phyloP scores from a whole-genome alignment of 2,113 vertebrate species.

The Zosterops borbonicus region DNA sequence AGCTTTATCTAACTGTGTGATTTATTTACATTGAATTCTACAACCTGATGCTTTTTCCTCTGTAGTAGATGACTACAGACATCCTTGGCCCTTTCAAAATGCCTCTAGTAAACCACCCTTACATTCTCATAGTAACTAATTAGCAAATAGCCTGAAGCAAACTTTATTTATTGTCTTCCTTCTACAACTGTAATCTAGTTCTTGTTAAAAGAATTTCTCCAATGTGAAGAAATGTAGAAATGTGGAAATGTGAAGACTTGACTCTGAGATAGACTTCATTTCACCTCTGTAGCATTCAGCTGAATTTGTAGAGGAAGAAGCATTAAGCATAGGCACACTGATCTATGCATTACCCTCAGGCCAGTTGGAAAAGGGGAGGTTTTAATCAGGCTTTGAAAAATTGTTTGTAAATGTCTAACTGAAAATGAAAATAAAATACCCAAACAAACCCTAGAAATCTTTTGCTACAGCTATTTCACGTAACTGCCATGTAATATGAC shows the following conservation, averaged over 20 bases:
- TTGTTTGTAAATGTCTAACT: slow-evolving; percentile 21
- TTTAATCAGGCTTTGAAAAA: slow-evolving; percentile 47
- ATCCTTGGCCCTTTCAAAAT: not conserved
- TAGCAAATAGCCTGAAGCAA: not conserved
- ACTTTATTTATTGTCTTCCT: not conserved
- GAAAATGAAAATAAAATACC: not conserved
- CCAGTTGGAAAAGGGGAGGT: not conserved
- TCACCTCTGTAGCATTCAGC: not conserved
- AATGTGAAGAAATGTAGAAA: not conserved
- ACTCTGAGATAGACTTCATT: not conserved
- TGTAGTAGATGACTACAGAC: not conserved
- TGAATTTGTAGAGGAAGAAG: slow-evolving; percentile 9
- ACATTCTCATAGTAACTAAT: slow-evolving; percentile 1
- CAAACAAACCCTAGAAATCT: not conserved
- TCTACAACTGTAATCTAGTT: not conserved
- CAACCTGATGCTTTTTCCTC: not conserved
- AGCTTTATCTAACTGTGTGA: not conserved
- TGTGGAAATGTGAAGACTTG: not conserved
- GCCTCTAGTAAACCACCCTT: not conserved
- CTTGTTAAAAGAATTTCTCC: not conserved
- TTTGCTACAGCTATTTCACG: slow-evolving; percentile 27
- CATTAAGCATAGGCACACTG: not conserved
- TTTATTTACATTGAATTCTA: not conserved
- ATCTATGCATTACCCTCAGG: slow-evolving; percentile 6
- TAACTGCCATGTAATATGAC: not conserved